Conservation (phyloP, 2,888 invertebrate species). For the Pegoplata infirma region DNA sequence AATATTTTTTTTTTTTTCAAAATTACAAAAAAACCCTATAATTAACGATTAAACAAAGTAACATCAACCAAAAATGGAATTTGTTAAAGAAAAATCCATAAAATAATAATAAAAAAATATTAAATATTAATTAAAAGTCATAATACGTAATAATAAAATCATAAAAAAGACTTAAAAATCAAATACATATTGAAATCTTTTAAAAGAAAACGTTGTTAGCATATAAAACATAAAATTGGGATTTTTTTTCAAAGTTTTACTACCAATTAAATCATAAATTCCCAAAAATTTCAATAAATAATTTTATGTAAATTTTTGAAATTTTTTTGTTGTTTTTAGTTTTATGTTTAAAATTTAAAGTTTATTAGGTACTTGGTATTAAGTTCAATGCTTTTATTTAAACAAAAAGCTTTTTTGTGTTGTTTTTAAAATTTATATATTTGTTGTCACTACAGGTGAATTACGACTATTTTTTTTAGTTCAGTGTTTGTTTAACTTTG, state of each 20-base stretch:
- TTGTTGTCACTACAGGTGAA: conserved; percentile 48
- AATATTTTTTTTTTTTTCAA: neutral
- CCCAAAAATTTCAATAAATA: neutral
- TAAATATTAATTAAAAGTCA: neutral
- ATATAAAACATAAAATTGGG: too few relatives aligned
- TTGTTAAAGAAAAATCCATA: neutral
- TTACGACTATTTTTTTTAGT: neutral
- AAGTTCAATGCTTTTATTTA: conserved; percentile 3
- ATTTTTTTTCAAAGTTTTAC: neutral
- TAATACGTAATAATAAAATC: neutral
- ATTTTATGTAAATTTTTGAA: neutral
- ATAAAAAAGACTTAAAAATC: neutral
- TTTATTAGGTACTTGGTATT: neutral
- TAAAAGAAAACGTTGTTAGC: neutral
- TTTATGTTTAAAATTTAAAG: neutral
- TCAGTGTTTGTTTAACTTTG: conserved; percentile 10
- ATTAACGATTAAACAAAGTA: neutral
- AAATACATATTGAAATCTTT: neutral
- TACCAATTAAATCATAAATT: neutral
- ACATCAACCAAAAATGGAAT: neutral
- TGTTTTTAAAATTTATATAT: conserved; percentile 25
- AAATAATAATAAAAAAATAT: neutral
- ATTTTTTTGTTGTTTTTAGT: neutral
- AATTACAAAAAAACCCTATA: neutral
- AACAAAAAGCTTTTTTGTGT: neutral